phyloP scores from a whole-genome alignment of 2,113 vertebrate genomes.

The Hemiscyllium ocellatum region DNA sequence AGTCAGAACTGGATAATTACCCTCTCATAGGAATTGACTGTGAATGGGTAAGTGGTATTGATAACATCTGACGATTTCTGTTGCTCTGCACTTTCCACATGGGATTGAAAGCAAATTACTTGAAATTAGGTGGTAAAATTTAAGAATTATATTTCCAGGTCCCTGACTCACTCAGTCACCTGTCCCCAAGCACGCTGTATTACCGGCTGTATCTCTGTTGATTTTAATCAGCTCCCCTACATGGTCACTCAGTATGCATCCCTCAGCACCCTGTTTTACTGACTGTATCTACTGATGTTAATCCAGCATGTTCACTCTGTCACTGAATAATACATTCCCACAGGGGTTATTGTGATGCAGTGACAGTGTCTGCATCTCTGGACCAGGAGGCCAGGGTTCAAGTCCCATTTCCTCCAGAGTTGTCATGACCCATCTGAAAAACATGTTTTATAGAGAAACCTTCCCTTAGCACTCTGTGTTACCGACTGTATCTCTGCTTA shows the following conservation, averaged over 20 bases:
- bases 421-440: too few species aligned
- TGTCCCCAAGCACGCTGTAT: background rate
- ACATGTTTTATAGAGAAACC: too few species aligned
- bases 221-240: background rate
- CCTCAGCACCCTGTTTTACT: too few species aligned
- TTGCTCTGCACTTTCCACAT: background rate
- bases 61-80: background rate
- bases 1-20: constrained; percentile 64
- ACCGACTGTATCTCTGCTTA: too few species aligned
- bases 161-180: background rate
- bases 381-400: too few species aligned
- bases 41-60: constrained; percentile 83
- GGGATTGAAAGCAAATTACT: background rate
- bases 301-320: background rate
- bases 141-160: background rate
- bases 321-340: too few species aligned
- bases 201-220: background rate
- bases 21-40: constrained; percentile 92
- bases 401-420: too few species aligned
- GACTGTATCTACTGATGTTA: background rate
- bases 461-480: too few species aligned
- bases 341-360: too few species aligned
- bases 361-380: too few species aligned
- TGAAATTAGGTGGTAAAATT: background rate
- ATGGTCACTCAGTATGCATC: background rate